phyloP scores from a whole-genome alignment of 2,888 invertebrate genomes.

The Microctonus brassicae region DNA sequence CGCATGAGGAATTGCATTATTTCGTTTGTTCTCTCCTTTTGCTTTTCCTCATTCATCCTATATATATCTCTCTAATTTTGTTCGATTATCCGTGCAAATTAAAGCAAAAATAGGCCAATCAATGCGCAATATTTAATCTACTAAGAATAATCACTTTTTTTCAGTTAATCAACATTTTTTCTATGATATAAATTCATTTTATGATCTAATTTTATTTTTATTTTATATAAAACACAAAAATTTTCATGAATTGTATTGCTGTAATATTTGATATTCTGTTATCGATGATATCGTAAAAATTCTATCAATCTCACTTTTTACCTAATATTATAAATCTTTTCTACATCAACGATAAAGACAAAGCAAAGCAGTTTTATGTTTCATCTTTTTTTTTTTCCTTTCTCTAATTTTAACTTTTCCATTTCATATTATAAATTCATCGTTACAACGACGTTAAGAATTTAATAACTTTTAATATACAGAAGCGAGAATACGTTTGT shows the following conservation, averaged over 20 bases:
- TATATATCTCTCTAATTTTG: neutral
- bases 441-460: slow-evolving; percentile 32
- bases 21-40: neutral
- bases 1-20: neutral
- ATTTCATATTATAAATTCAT: slow-evolving; percentile 22
- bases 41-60: neutral
- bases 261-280: slow-evolving; percentile 16
- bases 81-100: slow-evolving; percentile 11
- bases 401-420: slow-evolving; percentile 14
- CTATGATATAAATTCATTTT: neutral
- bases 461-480: slow-evolving; percentile 15
- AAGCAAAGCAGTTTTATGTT: slow-evolving; percentile 21
- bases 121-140: neutral
- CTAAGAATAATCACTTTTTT: neutral
- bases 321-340: slow-evolving; percentile 24
- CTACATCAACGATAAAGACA: slow-evolving; percentile 21
- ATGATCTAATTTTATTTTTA: neutral
- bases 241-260: slow-evolving; percentile 8
- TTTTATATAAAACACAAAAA: neutral
- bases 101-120: slow-evolving; percentile 5
- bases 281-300: slow-evolving; percentile 21
- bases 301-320: neutral
- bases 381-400: slow-evolving; percentile 20
- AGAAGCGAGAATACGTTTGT: slow-evolving; percentile 10
- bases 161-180: neutral